Base-by-base conservation (phyloP, 2,113 vertebrate species). In the Triplophysa siluroides region DNA sequence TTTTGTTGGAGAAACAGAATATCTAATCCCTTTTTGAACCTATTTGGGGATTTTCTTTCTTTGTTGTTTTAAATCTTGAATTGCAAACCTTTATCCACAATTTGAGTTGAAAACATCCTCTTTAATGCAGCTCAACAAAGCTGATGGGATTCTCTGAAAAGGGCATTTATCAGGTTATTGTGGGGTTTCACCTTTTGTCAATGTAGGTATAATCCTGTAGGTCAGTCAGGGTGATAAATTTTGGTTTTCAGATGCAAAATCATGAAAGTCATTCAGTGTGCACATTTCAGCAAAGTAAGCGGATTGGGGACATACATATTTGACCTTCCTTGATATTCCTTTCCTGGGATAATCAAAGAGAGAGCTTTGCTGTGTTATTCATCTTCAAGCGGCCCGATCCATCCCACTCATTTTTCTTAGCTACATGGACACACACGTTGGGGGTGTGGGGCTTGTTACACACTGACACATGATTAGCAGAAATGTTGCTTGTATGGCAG, bases 311-410 rank as follows among this genome's bases (percentile, higher is more conserved):
- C 47, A 83, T 73, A 75, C 43, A 70, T 63, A 60, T 70, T 75
- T 82, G 85, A 86, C 87, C 86, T 89, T 89, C 80, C 80, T 63
- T 63, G 5, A 3, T 78, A 81, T 77, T 78, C 60, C 47, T 60
- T 66, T 71, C 66, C 56, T 12, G 56, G 65, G 78, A 76, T 61
- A 77, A 84, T 78, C 52, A 74, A 82, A 54, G 41, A 67, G 79
- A 77, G 71, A 83, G 78, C 82, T 68, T 78, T 50, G 62, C 69
- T 78, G n/a, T 66, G 58, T 43, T 62, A 71, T 77, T 58, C 21
- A 72, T 83, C 73, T 81, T 68, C 23, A 54, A 26, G 52, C 54
- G 78, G 75, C 69, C 67, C 24, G 43, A 58, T 50, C 60, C 78
- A 0, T 67, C 70, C 68, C 71, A 52, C 70, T 81, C 38, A 14